phyloP scores from a whole-genome alignment of 2,113 vertebrate species.

The Melanostigma gelatinosum region DNA sequence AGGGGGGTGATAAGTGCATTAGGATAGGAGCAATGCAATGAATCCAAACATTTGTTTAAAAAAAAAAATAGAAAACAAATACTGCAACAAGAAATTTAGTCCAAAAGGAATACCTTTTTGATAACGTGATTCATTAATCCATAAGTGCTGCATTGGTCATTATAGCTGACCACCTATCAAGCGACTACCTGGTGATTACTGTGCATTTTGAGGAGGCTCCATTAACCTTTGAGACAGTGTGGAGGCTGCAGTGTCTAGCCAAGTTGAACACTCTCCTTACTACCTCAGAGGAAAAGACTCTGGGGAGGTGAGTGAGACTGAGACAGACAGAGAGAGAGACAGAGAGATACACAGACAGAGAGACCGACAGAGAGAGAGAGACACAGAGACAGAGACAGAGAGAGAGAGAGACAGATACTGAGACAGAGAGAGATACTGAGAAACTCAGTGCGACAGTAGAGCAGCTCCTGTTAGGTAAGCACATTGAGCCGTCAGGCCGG shows the following conservation, averaged over 20 bases:
- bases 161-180: conserved; percentile 58
- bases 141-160: conserved; percentile 59
- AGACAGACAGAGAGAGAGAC: no score
- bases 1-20: conserved; percentile 19
- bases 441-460: conserved; percentile 67
- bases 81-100: not conserved
- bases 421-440: conserved; percentile 55
- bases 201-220: conserved; percentile 71
- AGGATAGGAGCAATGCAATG: not conserved
- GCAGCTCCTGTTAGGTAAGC: conserved; percentile 81
- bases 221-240: conserved; percentile 78
- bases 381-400: conserved; percentile 10
- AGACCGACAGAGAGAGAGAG: no score
- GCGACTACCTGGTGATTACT: conserved; percentile 76
- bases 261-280: conserved; percentile 60
- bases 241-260: conserved; percentile 65
- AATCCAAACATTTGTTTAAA: not conserved
- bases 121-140: conserved; percentile 6
- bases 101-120: conserved; percentile 4
- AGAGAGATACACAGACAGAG: no score
- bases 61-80: not conserved
- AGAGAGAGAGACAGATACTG: not conserved
- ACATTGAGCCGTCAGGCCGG: conserved; percentile 76
- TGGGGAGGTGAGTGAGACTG: conserved; percentile 21
- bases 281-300: conserved; percentile 28